A percentile compares a stretch with the other conserved stretches of the same genome.
These are phyloP conservation scores for Caenorhabditis auriculariae DNA, from an alignment of 2,888 invertebrate species.

Conservation along the genomic window DNA sequence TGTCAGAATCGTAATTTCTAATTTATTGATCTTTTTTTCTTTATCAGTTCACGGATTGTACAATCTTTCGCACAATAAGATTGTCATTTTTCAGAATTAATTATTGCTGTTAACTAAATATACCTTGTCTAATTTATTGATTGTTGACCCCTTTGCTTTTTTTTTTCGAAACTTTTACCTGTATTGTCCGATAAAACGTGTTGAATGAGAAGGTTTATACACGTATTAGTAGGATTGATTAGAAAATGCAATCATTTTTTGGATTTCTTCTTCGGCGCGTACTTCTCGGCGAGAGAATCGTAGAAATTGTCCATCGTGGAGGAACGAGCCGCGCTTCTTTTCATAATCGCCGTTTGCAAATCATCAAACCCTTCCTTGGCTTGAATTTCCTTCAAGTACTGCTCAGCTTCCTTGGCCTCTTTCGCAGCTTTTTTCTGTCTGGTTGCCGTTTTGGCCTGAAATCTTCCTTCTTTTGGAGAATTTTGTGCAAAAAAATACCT, in stretches of 20 bases:
- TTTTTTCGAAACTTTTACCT: neutral
- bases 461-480: too few relatives aligned
- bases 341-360: conserved; percentile 27
- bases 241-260: conserved; percentile 21
- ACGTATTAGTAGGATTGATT: neutral
- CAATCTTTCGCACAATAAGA: too few relatives aligned
- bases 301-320: conserved; percentile 9
- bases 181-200: too few relatives aligned
- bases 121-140: neutral
- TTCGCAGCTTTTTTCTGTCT: conserved; percentile 36
- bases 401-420: conserved; percentile 51
- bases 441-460: conserved; percentile 19
- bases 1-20: too few relatives aligned
- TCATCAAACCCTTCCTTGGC: conserved; percentile 22
- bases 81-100: too few relatives aligned
- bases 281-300: conserved; percentile 38
- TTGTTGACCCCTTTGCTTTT: neutral
- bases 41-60: too few relatives aligned
- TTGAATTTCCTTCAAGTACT: conserved; percentile 36
- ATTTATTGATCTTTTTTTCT: too few relatives aligned
- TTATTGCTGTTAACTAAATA: neutral
- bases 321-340: conserved; percentile 20
- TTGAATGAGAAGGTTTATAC: neutral
- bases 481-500: too few relatives aligned
- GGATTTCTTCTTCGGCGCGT: conserved; percentile 24